A percentile compares a stretch with the other conserved stretches of the same genome.
These are phyloP conservation scores for Alca torda DNA, from an alignment of 2,797 vertebrate genomes.

Conservation along the genomic window DNA sequence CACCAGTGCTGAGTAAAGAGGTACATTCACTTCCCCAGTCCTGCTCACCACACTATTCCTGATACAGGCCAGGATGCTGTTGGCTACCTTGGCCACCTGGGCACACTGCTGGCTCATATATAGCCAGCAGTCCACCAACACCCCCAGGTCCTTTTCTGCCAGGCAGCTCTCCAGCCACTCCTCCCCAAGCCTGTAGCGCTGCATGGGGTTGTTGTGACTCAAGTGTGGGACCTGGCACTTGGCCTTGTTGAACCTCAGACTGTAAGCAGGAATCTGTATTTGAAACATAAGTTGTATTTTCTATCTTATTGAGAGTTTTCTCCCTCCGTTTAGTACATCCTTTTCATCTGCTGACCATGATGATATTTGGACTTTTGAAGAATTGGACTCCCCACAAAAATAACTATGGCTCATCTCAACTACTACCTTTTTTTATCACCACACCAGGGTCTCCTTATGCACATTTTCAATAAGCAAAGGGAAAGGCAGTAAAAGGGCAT, in stretches of 20 bases:
- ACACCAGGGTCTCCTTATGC: background rate
- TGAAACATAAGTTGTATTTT: background rate
- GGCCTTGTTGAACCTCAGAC: background rate
- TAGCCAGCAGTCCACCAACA: background rate
- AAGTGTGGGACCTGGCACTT: background rate
- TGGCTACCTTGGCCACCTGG: background rate
- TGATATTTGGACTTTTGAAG: background rate
- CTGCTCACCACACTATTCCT: background rate
- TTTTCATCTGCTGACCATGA: background rate
- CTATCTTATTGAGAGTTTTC: background rate
- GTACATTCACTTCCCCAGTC: background rate
- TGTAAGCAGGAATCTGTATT: background rate
- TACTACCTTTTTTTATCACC: background rate
- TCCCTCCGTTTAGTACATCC: background rate
- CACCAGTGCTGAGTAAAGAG: background rate
- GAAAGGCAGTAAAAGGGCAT: conserved; percentile 5
- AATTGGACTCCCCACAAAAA: background rate
- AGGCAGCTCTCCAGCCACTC: background rate
- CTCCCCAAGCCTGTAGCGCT: background rate
- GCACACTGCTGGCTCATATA: background rate
- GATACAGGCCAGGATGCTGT: background rate
- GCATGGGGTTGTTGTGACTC: background rate
- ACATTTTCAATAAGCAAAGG: background rate
- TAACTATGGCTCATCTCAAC: background rate
- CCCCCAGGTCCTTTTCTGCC: background rate